Base-by-base conservation (phyloP, 1,140 invertebrate species). In the Cyrtorhinus lividipennis region DNA sequence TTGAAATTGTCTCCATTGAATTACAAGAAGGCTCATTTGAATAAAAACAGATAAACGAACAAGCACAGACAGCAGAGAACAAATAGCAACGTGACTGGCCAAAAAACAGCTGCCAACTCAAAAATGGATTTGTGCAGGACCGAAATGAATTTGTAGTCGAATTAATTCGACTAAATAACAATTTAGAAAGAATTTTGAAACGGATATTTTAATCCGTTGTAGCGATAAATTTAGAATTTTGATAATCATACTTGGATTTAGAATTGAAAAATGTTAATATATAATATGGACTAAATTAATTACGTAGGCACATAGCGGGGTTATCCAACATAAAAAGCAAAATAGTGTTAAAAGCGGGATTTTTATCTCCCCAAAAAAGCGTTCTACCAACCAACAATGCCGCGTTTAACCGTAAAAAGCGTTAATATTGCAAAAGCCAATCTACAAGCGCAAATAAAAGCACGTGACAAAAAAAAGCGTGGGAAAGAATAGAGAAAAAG, bases 311-410 rank as follows among this genome's bases (percentile, higher is more conserved):
- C 26, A 60, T 65, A 66, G 75, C 75, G 73, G 73, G 72, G 72
- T 78, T 75, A 75, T 76, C 73, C 74, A 77, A 76, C 8, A 73
- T 69, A 61, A 64, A 38, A 63, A 70, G 65, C 65, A 68, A 61
- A 45, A 59, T 62, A 63, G 62, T 38, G 26, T 57, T 27, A 64
- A 64, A 56, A 59, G 30, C 56, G 64, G 57, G 56, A 62, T 59
- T 24, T 38, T 56, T 65, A 63, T 59, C 45, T 61, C 64, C 61
- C 24, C 13, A 59, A 59, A 59, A 59, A 59, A 59, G 27, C 24
- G 23, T 58, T 26, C 56, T 58, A 58, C 61, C 68, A 63, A 64
- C 66, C 68, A 69, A 24, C n/a, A 2, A 27, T n/a, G 25, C 26
- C 66, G 60, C 61, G 59, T 59, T 61, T 58, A n/a, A n/a, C n/a